phyloP scores from a whole-genome alignment of 2,888 invertebrate genomes.

The Buathra laborator region DNA sequence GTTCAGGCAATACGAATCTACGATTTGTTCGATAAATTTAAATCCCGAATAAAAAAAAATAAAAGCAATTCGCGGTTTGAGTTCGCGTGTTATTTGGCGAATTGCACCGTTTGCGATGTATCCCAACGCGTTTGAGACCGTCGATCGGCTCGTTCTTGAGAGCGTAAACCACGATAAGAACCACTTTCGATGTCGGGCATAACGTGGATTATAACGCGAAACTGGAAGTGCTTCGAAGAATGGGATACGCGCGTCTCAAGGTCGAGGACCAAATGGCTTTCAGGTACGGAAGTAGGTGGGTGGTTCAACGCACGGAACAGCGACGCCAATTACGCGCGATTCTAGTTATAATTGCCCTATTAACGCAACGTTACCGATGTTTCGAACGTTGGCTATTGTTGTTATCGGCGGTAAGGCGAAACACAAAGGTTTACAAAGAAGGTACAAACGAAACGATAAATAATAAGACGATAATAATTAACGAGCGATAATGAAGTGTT shows the following conservation, averaged over 20 bases:
- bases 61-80: not conserved
- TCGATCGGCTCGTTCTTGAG: conserved; percentile 25
- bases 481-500: not conserved
- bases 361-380: conserved; percentile 28
- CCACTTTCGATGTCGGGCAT: not conserved
- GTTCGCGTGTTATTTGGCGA: conserved; percentile 44
- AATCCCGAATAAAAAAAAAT: conserved; percentile 3
- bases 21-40: conserved; percentile 10
- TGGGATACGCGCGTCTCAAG: conserved; percentile 60
- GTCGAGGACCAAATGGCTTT: conserved; percentile 73
- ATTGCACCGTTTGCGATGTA: conserved; percentile 5
- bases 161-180: conserved; percentile 27
- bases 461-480: not conserved
- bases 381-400: conserved; percentile 9
- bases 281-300: conserved; percentile 76
- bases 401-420: conserved; percentile 23
- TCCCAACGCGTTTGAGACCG: conserved; percentile 8
- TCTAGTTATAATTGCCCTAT: conserved; percentile 39
- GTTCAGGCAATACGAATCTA: conserved; percentile 34
- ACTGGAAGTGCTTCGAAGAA: conserved; percentile 38
- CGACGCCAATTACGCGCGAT: conserved; percentile 36
- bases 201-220: not conserved
- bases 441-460: conserved; percentile 23
- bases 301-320: conserved; percentile 57
- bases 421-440: conserved; percentile 1